Percentiles rank a stretch among this genome's conserved stretches.
Evolutionary conservation across 2,113 vertebrate genomes (phyloP).

Genomic region (Henicopernis longicauda): DNA sequence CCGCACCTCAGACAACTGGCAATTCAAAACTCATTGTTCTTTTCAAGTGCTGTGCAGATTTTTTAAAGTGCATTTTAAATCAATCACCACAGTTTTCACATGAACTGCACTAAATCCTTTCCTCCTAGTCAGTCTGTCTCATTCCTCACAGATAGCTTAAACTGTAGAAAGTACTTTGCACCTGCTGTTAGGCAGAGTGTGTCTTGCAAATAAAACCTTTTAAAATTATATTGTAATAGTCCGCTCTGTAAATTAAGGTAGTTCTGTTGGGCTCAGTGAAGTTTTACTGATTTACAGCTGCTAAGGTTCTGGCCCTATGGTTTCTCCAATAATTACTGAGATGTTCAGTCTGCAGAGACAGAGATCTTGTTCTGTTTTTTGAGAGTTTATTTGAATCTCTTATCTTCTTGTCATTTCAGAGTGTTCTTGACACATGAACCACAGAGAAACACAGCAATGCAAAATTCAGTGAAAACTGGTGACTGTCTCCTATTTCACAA

Average conservation of each 20-base stretch:
- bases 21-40: neutral
- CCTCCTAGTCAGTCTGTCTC: neutral
- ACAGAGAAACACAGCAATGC: neutral
- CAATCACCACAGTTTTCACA: neutral
- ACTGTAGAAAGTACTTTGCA: neutral
- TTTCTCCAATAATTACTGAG: neutral
- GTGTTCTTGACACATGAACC: neutral
- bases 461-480: neutral
- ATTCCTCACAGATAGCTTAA: neutral
- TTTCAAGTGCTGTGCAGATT: neutral
- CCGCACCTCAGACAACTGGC: neutral
- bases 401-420: neutral
- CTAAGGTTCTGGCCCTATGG: neutral
- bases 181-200: neutral
- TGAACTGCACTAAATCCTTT: neutral
- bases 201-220: neutral
- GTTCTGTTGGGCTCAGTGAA: neutral
- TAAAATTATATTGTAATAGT: neutral
- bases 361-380: neutral
- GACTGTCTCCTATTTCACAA: neutral
- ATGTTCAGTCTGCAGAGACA: neutral
- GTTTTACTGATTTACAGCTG: neutral
- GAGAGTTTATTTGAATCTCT: neutral
- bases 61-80: neutral
- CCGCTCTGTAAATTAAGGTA: neutral